Base-by-base conservation (phyloP, 2,113 vertebrate species). In the Suncus etruscus region DNA sequence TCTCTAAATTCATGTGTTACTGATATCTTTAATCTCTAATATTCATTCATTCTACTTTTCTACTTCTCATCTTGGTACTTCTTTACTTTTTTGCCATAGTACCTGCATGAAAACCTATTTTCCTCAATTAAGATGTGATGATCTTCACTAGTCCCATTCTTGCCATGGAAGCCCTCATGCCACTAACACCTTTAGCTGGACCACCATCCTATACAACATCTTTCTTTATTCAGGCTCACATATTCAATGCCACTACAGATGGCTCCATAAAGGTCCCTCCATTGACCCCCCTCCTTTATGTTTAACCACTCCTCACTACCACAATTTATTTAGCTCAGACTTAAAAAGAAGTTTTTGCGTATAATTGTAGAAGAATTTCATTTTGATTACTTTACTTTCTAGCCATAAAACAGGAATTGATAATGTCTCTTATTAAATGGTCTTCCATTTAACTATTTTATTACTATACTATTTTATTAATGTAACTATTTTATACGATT, bases 271-370 rank as follows among this genome's bases (percentile, higher is more conserved):
- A 0, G 5, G 29, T 77, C n/a, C 29, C 22, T 4, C 69, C 5
- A 25, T 4, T 8, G 14, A n/a, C 2, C 8, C 6, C 24, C 5
- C 18, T 8, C 8, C 6, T 72, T 29, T 22, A 11, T 22, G 8
- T 63, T 0, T 0, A 18, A 32, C 11, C 24, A 1, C 24, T 27
- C 29, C 25, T 3, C 1, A 16, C 11, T 50, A 24, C 1, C 11
- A 25, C 70, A 87, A 4, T 2, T 15, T 39, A 25, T 10, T 20
- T 18, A 48, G 31, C 6, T n/a, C 18, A 48, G 11, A 74, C 11
- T 25, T 8, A 81, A 14, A 18, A 80, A 47, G 18, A 6, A 70
- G 8, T 4, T 51, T 50, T 32, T 4, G 58, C 15, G 54, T 0
- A 83, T 51, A 87, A 87, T 10, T 45, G 20, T 15, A 80, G 15